These are phyloP conservation scores for Microctenopoma lineatum DNA, from an alignment of 2,797 vertebrate genomes.

Conservation along the genomic window DNA sequence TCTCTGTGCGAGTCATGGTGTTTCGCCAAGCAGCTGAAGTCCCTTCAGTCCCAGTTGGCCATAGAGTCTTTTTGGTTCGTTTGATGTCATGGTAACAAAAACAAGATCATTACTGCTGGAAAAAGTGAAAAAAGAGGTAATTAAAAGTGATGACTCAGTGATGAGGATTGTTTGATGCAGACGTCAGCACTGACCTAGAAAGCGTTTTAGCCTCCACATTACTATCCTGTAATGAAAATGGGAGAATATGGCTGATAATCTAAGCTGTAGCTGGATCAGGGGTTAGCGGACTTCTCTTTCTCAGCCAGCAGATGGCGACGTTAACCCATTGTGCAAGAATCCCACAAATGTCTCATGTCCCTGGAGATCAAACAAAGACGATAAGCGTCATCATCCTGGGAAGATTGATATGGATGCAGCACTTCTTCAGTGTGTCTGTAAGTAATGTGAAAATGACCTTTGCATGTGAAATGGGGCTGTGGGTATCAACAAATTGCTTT, in stretches of 20 bases:
- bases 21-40: conserved; percentile 27
- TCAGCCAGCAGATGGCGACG: conserved; percentile 70
- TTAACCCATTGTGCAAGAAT: conserved; percentile 22
- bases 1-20: conserved; percentile 22
- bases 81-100: conserved; percentile 49
- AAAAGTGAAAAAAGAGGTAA: conserved; percentile 14
- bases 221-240: conserved; percentile 17
- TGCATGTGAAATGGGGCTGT: conserved; percentile 22
- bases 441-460: conserved; percentile 42
- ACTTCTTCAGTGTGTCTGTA: conserved; percentile 41
- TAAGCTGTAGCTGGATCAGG: background rate
- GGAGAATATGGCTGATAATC: background rate
- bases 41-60: conserved; percentile 24
- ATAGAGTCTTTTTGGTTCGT: conserved; percentile 44
- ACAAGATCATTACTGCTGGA: conserved; percentile 29
- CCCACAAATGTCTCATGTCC: conserved; percentile 31
- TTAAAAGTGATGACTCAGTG: conserved; percentile 4
- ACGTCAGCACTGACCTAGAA: conserved; percentile 16
- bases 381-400: conserved; percentile 53
- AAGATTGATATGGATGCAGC: conserved; percentile 62
- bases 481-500: conserved; percentile 3
- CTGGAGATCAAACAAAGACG: conserved; percentile 72
- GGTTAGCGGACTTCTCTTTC: background rate
- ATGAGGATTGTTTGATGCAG: conserved; percentile 2
- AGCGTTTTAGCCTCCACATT: conserved; percentile 6